phyloP scores from a whole-genome alignment of 1,140 invertebrate genomes.

The Octopus sinensis region DNA sequence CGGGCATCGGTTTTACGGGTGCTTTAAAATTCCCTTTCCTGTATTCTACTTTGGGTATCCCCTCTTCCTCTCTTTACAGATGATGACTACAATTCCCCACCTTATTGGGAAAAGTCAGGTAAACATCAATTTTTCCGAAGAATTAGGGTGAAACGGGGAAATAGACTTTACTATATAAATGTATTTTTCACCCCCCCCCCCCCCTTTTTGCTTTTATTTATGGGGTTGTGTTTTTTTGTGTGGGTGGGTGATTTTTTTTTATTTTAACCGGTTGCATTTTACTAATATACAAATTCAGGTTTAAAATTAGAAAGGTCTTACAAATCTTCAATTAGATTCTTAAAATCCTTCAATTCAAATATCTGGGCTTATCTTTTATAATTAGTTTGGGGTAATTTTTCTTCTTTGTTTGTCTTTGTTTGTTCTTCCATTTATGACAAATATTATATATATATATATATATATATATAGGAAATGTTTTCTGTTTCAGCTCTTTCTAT shows the following conservation, averaged over 20 bases:
- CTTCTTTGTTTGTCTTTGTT: no score
- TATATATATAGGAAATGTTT: no score
- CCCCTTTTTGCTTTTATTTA: background rate
- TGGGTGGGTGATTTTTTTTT: no score
- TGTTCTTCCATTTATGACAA: no score
- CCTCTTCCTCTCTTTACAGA: slow-evolving; percentile 6
- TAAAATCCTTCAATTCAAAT: no score
- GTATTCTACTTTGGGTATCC: background rate
- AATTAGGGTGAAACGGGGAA: background rate
- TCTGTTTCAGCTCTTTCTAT: no score
- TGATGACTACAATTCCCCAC: background rate
- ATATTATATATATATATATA: no score
- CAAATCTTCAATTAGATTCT: no score
- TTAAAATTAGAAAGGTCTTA: no score
- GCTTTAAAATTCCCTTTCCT: background rate
- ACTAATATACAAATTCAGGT: no score
- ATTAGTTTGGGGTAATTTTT: no score
- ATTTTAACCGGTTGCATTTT: background rate
- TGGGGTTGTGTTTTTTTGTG: background rate
- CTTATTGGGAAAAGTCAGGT: slow-evolving; percentile 9
- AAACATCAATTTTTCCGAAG: background rate
- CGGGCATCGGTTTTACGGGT: background rate
- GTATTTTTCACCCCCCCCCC: background rate
- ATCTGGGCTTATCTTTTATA: no score
- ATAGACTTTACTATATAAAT: background rate